These are phyloP conservation scores for Myzus persicae DNA, from an alignment of 1,140 invertebrate species.

Conservation along the genomic window DNA sequence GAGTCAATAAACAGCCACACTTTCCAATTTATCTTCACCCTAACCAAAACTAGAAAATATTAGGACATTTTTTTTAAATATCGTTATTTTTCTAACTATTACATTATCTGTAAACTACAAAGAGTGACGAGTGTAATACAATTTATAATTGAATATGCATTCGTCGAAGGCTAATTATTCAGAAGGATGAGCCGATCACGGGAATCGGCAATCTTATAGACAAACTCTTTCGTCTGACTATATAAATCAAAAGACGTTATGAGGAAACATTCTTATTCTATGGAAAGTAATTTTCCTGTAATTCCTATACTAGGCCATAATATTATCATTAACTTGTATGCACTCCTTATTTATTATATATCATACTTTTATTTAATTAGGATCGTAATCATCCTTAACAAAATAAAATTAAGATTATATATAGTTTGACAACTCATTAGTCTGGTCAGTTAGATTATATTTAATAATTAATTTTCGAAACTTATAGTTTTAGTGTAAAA, in stretches of 20 bases:
- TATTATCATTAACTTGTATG: constrained; percentile 22
- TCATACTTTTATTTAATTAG: constrained; percentile 8
- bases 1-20: not conserved
- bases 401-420: constrained; percentile 15
- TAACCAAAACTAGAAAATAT: not conserved
- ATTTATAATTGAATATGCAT: not conserved
- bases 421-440: constrained; percentile 35
- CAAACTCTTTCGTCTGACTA: not conserved
- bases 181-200: not conserved
- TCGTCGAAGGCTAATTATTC: not conserved
- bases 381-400: not conserved
- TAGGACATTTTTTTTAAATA: not conserved
- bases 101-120: not conserved
- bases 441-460: constrained; percentile 53
- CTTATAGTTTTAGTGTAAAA: constrained; percentile 23
- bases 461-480: constrained; percentile 41
- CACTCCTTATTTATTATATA: constrained; percentile 25
- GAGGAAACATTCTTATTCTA: not conserved
- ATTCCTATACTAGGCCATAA: constrained; percentile 10
- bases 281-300: constrained; percentile 3
- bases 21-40: too few relatives aligned
- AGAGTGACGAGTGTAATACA: not conserved
- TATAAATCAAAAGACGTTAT: not conserved
- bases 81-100: not conserved
- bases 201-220: not conserved